A percentile compares a stretch with the other conserved stretches of the same genome.
Conservation (phyloP, 2,888 invertebrate genomes). For the Amaurobius ferox region DNA sequence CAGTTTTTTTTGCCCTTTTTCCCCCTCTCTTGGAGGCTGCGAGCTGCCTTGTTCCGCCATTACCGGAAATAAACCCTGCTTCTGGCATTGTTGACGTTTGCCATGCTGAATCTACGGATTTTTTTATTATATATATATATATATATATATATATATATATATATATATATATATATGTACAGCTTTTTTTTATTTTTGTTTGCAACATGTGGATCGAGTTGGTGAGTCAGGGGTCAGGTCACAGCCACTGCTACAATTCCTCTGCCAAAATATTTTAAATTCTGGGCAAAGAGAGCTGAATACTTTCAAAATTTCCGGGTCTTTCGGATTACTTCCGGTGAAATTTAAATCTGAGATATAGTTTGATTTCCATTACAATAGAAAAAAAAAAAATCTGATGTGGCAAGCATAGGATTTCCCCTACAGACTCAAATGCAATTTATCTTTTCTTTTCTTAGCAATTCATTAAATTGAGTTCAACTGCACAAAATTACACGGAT, state of each 20-base stretch:
- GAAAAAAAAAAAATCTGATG: no score
- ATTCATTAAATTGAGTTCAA: no score
- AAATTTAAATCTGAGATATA: no score
- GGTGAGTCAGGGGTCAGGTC: slow-evolving; percentile 15
- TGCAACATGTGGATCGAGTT: neutral
- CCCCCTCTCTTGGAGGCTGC: neutral
- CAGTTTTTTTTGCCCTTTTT: neutral
- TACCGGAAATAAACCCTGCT: slow-evolving; percentile 64
- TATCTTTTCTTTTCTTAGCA: no score
- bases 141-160: no score
- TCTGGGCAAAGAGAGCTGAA: neutral
- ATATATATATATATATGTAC: neutral
- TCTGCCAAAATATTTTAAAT: neutral
- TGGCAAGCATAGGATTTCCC: no score
- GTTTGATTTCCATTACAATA: no score
- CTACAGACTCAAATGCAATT: no score
- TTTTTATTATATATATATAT: no score
- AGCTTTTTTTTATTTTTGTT: slow-evolving; percentile 8
- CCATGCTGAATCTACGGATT: slow-evolving; percentile 21
- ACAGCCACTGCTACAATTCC: neutral
- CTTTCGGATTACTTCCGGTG: no score
- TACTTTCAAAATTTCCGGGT: no score
- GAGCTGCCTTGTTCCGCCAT: slow-evolving; percentile 19
- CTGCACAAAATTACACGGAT: no score
- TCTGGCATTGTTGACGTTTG: slow-evolving; percentile 43